Evolutionary conservation across 1,140 invertebrate species (phyloP), one percentile per base, ranked within the genome.

Genomic region (Lepidurus apus): DNA sequence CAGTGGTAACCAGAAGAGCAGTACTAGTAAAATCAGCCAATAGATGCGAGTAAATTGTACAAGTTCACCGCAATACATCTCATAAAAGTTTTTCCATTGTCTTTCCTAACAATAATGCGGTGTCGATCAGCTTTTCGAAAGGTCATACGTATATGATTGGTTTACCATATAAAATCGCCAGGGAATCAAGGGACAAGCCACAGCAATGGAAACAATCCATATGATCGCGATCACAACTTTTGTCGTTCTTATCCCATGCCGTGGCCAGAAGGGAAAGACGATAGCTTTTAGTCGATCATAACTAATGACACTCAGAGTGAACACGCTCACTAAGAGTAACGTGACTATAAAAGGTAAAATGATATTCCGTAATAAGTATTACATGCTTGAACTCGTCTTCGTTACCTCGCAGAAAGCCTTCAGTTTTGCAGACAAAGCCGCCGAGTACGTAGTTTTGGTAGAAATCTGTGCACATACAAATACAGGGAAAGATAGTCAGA

Each of bases 231-330:
- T 89, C 17, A 91, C 85, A 80, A 90, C 87, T 75, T 88, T 87
- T 6, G 90, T 88, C 53, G 85, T 87, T 79, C 85, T 85, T 44
- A 87, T 85, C 0, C 89, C 91, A 81, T 93, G 84, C 81, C 90
- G 86, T 7, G 88, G 89, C 82, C 92, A 88, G 82, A 89, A 84
- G 13, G 93, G 92, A 80, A 93, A 86, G 0, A 92, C 90, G 42
- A 95, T 92, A 7, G 92, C 92, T 9, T 92, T 90, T 17, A 95
- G 87, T 26, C 93, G 87, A 83, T 95, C 93, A 77, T 93, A 91
- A n/a, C 91, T 94, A 43, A 95, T 92, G 6, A 90, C 87, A 21
- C 92, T 91, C 73, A 96, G 86, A 45, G 91, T 93, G 73, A 93
- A 90, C 0, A 95, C 92, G 76, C 90, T 91, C 4, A 90, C 88